Evolutionary conservation across 1,140 invertebrate genomes (phyloP), one percentile per base, ranked within the genome.

Genomic region (Notospermus geniculatus): DNA sequence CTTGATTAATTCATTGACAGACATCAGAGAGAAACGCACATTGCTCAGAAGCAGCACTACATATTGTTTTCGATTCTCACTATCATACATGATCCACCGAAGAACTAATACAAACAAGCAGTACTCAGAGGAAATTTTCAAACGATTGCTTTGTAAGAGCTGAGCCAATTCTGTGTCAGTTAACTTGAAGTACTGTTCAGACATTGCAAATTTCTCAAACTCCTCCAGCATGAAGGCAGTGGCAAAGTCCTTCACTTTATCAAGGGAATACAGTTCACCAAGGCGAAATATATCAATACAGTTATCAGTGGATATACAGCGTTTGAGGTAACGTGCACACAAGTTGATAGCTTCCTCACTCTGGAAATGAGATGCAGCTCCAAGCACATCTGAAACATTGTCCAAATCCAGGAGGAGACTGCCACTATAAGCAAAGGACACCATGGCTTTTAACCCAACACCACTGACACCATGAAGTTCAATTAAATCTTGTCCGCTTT

Each of bases 211-310:
- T 54, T 36, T 36, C 32, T 77, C 75, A 71, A 79, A 79, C 54
- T 78, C 71, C 36, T 71, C 67, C 45, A 78, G 59, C 53, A 79
- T 77, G 57, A 74, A 79, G 50, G 67, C 58, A 50, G 60, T 60
- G 0, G 73, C 69, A 43, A 62, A 63, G 30, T 58, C 57, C n/a
- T 66, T 55, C 9, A 68, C 70, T 36, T 60, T 52, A 11, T 36
- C 54, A 17, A 81, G 60, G 28, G 71, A 70, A 59, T 77, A 81
- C 25, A 80, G 63, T 41, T 81, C 77, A 11, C 74, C 71, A 7
- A 80, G 58, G 64, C 78, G 79, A 2, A 81, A 57, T 61, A 79
- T 71, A 52, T 77, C 73, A 23, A 79, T 71, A 72, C 79, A 81
- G 59, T 80, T 81, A 39, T 74, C 70, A 11, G 69, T 63, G 25